phyloP scores from a whole-genome alignment of 23 tunicate species.

The Phallusia fumigata region DNA sequence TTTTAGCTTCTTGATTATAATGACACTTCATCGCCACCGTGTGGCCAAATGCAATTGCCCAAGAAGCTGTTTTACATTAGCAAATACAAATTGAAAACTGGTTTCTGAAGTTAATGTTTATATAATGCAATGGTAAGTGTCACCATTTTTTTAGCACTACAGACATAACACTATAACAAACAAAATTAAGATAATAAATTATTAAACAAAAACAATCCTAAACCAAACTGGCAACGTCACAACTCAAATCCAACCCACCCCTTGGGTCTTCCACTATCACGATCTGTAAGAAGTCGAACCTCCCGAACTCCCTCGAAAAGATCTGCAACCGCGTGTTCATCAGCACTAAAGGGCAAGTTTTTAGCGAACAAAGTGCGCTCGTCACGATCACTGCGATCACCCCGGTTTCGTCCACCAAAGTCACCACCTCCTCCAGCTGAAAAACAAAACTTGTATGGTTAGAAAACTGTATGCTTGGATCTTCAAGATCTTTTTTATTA shows the following conservation, averaged over 20 bases:
- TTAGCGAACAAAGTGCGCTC: conserved; percentile 70
- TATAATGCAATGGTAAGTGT: too few relatives aligned
- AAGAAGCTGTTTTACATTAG: conserved; percentile 17
- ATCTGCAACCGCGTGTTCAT: conserved; percentile 45
- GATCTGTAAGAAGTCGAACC: conserved; percentile 59
- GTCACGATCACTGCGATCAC: conserved; percentile 44
- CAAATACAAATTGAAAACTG: too few relatives aligned
- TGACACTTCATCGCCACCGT: conserved; percentile 20
- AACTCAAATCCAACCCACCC: conserved; percentile 52
- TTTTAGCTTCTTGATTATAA: conserved; percentile 55
- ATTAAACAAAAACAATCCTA: too few relatives aligned
- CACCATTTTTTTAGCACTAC: too few relatives aligned
- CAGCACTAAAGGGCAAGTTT: conserved; percentile 74
- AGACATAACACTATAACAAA: too few relatives aligned
- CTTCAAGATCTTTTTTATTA: too few relatives aligned
- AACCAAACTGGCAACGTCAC: too few relatives aligned
- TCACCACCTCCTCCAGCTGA: not conserved
- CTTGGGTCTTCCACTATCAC: conserved; percentile 55
- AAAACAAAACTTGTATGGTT: too few relatives aligned
- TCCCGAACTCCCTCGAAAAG: conserved; percentile 84
- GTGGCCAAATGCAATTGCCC: conserved; percentile 29
- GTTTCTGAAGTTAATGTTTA: too few relatives aligned
- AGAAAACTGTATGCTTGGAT: too few relatives aligned
- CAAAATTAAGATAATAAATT: too few relatives aligned
- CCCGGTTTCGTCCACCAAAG: conserved; percentile 4